phyloP scores from a whole-genome alignment of 2,797 vertebrate genomes.

The Gobio occitaniae region DNA sequence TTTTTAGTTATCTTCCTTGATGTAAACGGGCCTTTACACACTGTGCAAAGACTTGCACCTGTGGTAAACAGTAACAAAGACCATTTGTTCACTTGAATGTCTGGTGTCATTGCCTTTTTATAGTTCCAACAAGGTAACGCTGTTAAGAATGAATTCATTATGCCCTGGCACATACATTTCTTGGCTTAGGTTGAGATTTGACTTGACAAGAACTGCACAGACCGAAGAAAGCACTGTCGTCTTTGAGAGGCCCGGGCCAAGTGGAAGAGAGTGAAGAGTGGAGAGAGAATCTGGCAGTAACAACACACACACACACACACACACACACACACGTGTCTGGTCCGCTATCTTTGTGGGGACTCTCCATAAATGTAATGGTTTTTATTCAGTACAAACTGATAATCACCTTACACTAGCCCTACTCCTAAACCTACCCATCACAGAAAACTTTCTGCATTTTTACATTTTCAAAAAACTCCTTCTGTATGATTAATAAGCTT shows the following conservation, averaged over 20 bases:
- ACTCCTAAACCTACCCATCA: too few relatives aligned
- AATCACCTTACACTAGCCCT: too few relatives aligned
- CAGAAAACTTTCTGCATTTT: too few relatives aligned
- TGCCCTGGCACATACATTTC: constrained; percentile 7
- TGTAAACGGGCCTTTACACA: background rate
- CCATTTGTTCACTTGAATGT: constrained; percentile 9
- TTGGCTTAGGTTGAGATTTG: constrained; percentile 35
- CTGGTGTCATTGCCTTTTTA: background rate
- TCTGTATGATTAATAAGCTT: too few relatives aligned
- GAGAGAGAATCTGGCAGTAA: constrained; percentile 28
- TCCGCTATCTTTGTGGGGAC: too few relatives aligned
- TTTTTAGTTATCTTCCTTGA: background rate
- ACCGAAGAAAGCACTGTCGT: constrained; percentile 34
- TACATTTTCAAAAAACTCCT: too few relatives aligned
- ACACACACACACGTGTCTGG: too few relatives aligned
- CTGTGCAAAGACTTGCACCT: constrained; percentile 1
- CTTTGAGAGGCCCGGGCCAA: constrained; percentile 15
- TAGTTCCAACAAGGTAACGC: background rate
- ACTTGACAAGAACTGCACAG: constrained; percentile 38
- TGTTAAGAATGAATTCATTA: constrained; percentile 3
- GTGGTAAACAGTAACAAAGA: background rate
- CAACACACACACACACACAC: background rate
- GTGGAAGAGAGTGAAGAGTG: background rate
- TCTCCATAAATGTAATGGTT: too few relatives aligned
- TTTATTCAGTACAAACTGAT: too few relatives aligned